Base-by-base conservation (phyloP, 2,113 vertebrate genomes). In the Chlorocebus sabaeus region DNA sequence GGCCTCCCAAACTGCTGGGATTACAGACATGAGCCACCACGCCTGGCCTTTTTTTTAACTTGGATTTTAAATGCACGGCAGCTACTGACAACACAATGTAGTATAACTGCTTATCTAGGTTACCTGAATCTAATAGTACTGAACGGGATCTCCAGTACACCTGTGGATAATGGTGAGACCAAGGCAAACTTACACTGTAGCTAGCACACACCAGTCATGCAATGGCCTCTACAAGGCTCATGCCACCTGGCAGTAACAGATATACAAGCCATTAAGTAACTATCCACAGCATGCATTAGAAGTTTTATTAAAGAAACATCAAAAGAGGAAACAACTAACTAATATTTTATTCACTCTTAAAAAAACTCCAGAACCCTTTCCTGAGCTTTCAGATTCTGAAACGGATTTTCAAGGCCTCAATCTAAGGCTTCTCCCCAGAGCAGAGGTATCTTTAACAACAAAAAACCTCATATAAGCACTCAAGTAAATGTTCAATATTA, bases 201-300 rank as follows among this genome's bases (percentile, higher is more conserved):
- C 96, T 84, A 96, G 52, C 87, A 97, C 68, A 97, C 80, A 88
- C 76, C 96, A 93, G 70, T 96, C 97, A 98, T 98, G 98, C 97
- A 91, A 78, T 52, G 59, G 85, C 67, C 94, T 81, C 81, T 73
- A 93, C 81, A 91, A 97, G 97, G 82, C 73, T 96, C 97, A 97
- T 90, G 95, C 88, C 92, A 95, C 82, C 82, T 94, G 91, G 90
- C 79, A 89, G 79, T 68, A 80, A 95, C 64, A 98, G 80, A 90
- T 89, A 96, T 2, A 94, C 86, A 97, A 89, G 91, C 97, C 93
- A 93, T 82, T 96, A 95, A 93, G 89, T 89, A 83, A 96, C 91
- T 70, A 90, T 79, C 50, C 67, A 95, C 81, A 96, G 70, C 98
- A 97, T 98, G 97, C 97, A 40, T 86, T 87, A 93, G 80, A 95